A percentile compares a stretch with the other conserved stretches of the same genome.
Evolutionary conservation across 2,888 invertebrate species (phyloP).

Genomic region (Rotaria magnacalcarata): DNA sequence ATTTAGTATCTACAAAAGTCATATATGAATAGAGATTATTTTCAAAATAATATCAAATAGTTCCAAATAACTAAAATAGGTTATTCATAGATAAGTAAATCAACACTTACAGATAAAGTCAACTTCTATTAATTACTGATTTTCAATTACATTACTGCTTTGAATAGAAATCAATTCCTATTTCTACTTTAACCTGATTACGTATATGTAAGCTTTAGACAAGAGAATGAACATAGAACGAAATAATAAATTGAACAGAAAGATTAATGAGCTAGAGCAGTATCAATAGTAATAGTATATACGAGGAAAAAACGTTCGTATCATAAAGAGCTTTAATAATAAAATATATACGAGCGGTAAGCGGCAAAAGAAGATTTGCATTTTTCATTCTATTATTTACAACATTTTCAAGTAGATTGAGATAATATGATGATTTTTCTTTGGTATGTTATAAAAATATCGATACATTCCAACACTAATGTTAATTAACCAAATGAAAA

Average conservation of each 20-base stretch:
- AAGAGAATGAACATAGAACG: background rate
- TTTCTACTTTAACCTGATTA: background rate
- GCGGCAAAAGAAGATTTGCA: background rate
- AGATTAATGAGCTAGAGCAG: background rate
- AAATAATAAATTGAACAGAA: background rate
- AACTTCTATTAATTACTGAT: too few species aligned
- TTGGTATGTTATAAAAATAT: background rate
- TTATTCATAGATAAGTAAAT: background rate
- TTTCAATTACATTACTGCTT: background rate
- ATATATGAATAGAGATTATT: background rate
- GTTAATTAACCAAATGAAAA: background rate
- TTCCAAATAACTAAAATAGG: background rate
- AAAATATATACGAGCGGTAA: background rate
- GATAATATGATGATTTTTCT: background rate
- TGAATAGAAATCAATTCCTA: background rate
- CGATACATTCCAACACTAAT: background rate
- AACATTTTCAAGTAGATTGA: background rate
- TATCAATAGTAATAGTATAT: background rate
- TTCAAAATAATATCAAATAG: background rate
- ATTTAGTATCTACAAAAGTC: background rate
- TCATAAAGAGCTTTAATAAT: background rate
- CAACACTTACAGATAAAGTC: too few species aligned
- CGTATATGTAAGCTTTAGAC: background rate
- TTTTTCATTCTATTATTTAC: background rate
- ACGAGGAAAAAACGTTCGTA: background rate